Base-by-base conservation (phyloP, 2,888 invertebrate species). In the Listrodromus nycthemerus region DNA sequence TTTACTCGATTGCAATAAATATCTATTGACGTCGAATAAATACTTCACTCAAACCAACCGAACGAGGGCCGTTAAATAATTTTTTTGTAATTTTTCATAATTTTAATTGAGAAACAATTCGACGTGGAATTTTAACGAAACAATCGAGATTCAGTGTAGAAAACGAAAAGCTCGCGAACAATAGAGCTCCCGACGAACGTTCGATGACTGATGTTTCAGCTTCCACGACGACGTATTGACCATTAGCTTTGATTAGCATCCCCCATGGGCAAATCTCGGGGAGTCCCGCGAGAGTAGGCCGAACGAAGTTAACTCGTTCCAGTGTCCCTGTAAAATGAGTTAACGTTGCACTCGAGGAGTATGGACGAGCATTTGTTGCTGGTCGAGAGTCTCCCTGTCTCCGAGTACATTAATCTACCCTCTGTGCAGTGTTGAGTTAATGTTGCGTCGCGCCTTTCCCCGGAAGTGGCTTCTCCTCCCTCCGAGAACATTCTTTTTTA, bases 301-400 rank as follows among this genome's bases (percentile, higher is more conserved):
- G 71, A 85, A 85, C 80, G 80, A 70, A 83, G 85, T 85, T 85
- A 85, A 83, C 83, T 83, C 73, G 75, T 80, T 78, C 76, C 78
- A 83, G 74, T 83, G 83, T 83, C 19, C 80, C 33, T 27, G 37
- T 85, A 83, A 85, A 85, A 66, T 66, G 83, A 80, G 74, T 85
- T 85, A 80, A 80, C 80, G 85, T 76, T 83, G 80, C 85, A 85
- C 83, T 85, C 67, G 69, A 24, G 41, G 66, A 33, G 61, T 24
- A 27, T n/a, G 30, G 45, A 30, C 19, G 19, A 27, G 58, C 66
- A 30, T 55, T 45, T 67, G 21, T 30, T 7, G 8, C 3, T 13
- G 66, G 45, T 13, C 66, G 41, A 66, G 45, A 66, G 66, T 66
- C 37, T 45, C 21, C 21, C 66, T 2, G 19, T 24, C 24, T 13